phyloP scores from a whole-genome alignment of 2,797 vertebrate species.

The Zenarchopterus dispar region DNA sequence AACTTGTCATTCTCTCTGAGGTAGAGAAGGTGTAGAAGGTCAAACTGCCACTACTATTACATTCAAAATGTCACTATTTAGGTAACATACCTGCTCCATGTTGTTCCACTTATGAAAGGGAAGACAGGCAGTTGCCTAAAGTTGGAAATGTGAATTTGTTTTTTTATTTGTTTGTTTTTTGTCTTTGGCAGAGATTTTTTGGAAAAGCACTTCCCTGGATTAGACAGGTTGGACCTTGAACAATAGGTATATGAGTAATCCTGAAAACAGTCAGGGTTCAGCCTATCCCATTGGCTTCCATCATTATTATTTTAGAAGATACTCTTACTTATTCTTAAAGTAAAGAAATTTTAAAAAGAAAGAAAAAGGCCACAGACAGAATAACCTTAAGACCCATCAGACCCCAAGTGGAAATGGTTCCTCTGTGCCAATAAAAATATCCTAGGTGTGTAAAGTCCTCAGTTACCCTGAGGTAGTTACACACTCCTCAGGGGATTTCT shows the following conservation, averaged over 20 bases:
- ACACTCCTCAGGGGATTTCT: slow-evolving; percentile 17
- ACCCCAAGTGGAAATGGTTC: background rate
- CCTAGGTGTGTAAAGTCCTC: slow-evolving; percentile 28
- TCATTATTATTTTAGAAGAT: slow-evolving; percentile 4
- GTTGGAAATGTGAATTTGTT: slow-evolving; percentile 6
- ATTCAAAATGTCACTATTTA: slow-evolving; percentile 44
- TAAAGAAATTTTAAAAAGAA: background rate
- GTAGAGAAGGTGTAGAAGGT: slow-evolving; percentile 54
- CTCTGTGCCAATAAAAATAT: slow-evolving; percentile 21
- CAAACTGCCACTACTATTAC: slow-evolving; percentile 55
- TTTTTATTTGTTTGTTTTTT: background rate
- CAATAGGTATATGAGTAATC: background rate
- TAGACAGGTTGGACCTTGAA: slow-evolving; percentile 7
- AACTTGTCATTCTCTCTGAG: slow-evolving; percentile 29
- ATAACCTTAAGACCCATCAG: background rate
- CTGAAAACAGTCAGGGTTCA: slow-evolving; percentile 7
- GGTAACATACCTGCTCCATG: slow-evolving; percentile 35
- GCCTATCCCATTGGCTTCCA: background rate
- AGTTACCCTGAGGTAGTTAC: background rate
- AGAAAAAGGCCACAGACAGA: background rate
- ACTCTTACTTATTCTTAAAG: background rate
- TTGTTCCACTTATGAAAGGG: slow-evolving; percentile 23
- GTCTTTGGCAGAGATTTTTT: background rate
- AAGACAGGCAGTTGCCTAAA: slow-evolving; percentile 2
- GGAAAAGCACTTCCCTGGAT: slow-evolving; percentile 14